phyloP scores from a whole-genome alignment of 2,113 vertebrate species.

The Phasianus colchicus region DNA sequence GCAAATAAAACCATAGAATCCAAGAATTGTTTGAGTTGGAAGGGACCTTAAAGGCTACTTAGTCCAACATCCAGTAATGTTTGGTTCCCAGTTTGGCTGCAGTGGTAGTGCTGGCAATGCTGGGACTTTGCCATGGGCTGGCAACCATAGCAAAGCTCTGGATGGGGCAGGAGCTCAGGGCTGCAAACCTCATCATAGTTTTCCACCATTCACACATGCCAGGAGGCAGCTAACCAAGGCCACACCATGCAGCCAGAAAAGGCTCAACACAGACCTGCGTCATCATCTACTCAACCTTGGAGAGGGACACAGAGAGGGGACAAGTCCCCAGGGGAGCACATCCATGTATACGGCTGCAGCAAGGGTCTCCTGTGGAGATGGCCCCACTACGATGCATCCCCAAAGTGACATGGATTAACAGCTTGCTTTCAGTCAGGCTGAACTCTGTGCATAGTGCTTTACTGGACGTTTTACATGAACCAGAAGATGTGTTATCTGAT shows the following conservation, averaged over 20 bases:
- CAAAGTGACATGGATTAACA: constrained; percentile 63
- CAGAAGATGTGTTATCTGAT: constrained; percentile 91
- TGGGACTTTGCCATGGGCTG: neutral
- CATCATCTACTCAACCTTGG: neutral
- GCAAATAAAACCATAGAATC: neutral
- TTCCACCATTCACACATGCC: too few species aligned
- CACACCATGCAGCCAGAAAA: rapidly evolving
- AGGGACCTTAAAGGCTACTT: neutral
- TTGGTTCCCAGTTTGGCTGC: neutral
- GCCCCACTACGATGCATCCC: constrained; percentile 47
- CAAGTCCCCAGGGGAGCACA: neutral
- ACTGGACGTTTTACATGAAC: constrained; percentile 85
- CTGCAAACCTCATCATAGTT: too few species aligned
- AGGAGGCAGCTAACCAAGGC: neutral
- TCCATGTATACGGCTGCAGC: neutral
- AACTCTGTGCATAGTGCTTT: constrained; percentile 82
- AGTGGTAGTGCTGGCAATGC: neutral
- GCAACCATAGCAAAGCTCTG: neutral
- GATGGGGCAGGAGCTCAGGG: neutral
- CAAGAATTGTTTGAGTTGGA: neutral
- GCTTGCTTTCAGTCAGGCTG: constrained; percentile 79
- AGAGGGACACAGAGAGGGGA: rapidly evolving
- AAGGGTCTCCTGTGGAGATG: neutral
- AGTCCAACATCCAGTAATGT: rapidly evolving
- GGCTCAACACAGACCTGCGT: neutral